Conservation (phyloP, 2,888 invertebrate species). For the Lobophora halterata region DNA sequence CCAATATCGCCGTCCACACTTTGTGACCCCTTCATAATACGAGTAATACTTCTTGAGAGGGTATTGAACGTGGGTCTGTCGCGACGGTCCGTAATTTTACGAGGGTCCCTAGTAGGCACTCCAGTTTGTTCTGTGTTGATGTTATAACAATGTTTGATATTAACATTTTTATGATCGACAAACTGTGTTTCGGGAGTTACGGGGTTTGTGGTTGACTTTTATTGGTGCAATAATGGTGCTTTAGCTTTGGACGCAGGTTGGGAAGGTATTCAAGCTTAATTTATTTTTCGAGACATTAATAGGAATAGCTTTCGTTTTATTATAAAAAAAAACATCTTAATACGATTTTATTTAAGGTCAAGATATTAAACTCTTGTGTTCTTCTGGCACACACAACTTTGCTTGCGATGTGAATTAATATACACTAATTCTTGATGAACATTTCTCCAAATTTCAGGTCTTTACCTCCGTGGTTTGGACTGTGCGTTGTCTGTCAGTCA, state of each 20-base stretch:
- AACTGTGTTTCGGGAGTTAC: slow-evolving; percentile 39
- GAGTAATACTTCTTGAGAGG: slow-evolving; percentile 77
- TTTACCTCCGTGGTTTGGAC: too few species aligned
- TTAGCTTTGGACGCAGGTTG: slow-evolving; percentile 9
- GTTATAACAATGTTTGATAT: slow-evolving; percentile 50
- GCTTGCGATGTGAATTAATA: too few species aligned
- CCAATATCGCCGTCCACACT: slow-evolving; percentile 77
- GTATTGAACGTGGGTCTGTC: slow-evolving; percentile 64
- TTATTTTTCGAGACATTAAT: slow-evolving; percentile 12
- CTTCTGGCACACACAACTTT: too few species aligned
- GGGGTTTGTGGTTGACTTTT: slow-evolving; percentile 33
- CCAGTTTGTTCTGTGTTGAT: slow-evolving; percentile 56
- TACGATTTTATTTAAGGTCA: too few species aligned
- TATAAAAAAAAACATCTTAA: too few species aligned
- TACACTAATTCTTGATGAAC: too few species aligned
- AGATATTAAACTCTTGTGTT: too few species aligned
- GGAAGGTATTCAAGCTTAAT: slow-evolving; percentile 16
- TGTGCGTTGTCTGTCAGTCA: too few species aligned
- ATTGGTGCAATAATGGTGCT: slow-evolving; percentile 31
- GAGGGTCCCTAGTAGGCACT: slow-evolving; percentile 44
- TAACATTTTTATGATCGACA: slow-evolving; percentile 53
- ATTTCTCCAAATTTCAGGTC: too few species aligned
- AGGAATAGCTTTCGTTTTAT: too few species aligned
- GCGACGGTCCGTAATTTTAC: slow-evolving; percentile 64
- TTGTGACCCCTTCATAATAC: slow-evolving; percentile 78